phyloP scores from a whole-genome alignment of 2,113 vertebrate species.

The Glaucidium brasilianum region DNA sequence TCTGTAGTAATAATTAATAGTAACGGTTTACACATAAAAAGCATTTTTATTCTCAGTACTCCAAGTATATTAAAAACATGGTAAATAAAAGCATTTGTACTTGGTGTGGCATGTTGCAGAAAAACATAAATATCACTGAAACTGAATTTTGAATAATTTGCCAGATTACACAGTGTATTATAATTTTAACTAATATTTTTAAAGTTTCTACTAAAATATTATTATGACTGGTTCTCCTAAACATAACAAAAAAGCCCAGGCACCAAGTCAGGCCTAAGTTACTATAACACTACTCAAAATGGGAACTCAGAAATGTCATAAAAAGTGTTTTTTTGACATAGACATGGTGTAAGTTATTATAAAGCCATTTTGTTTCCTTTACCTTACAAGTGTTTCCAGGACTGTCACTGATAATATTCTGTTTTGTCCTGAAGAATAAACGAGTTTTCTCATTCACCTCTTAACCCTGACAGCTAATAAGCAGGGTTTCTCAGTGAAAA shows the following conservation, averaged over 20 bases:
- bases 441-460: neutral
- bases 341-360: neutral
- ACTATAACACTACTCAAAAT: neutral
- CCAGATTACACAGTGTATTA: neutral
- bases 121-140: neutral
- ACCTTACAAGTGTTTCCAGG: neutral
- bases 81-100: neutral
- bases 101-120: neutral
- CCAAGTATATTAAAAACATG: neutral
- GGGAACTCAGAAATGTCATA: neutral
- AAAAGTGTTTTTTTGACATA: neutral
- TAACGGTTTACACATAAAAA: neutral
- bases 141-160: neutral
- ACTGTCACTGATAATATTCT: neutral
- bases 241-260: neutral
- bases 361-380: neutral
- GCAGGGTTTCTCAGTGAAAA: neutral
- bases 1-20: neutral
- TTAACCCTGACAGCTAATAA: neutral
- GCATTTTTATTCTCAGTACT: neutral
- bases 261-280: neutral
- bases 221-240: neutral
- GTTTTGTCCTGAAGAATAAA: neutral
- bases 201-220: neutral
- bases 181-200: neutral